Evolutionary conservation across 2,797 vertebrate species (phyloP).

Genomic region (Caiman crocodilus): DNA sequence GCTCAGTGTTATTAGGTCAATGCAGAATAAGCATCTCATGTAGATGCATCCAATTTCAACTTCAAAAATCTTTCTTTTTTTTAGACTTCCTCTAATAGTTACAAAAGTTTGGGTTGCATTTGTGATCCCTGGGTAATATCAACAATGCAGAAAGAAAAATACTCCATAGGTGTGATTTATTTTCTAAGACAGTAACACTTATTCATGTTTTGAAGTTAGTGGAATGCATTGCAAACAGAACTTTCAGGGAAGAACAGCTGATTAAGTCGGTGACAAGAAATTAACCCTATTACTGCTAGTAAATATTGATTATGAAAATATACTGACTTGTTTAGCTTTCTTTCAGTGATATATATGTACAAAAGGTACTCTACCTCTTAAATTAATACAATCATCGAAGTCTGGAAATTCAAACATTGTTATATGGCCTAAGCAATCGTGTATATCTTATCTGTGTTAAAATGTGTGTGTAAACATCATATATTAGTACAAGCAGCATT

Average conservation of each 20-base stretch:
- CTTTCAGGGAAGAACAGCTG: conserved; percentile 58
- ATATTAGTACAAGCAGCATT: neutral
- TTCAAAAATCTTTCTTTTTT: conserved; percentile 64
- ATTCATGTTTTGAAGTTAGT: conserved; percentile 42
- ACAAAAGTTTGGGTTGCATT: conserved; percentile 19
- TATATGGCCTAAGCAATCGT: conserved; percentile 54
- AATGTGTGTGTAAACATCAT: conserved; percentile 45
- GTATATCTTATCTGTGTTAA: conserved; percentile 39
- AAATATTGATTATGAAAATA: conserved; percentile 72
- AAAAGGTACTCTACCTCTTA: conserved; percentile 68
- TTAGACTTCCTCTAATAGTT: conserved; percentile 47
- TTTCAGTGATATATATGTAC: conserved; percentile 68
- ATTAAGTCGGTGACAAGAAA: conserved; percentile 63
- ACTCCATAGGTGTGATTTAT: conserved; percentile 39
- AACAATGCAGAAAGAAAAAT: neutral
- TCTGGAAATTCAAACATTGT: conserved; percentile 63
- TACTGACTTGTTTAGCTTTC: conserved; percentile 45
- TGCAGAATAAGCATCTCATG: too few species aligned
- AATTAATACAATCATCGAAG: conserved; percentile 73
- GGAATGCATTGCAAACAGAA: conserved; percentile 43
- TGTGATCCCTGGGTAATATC: neutral
- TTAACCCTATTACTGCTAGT: conserved; percentile 68
- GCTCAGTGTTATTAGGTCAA: too few species aligned
- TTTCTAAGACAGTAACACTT: conserved; percentile 31
- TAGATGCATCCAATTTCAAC: neutral